Base-by-base conservation (phyloP, 2,888 invertebrate species). In the Gymnocheta viridis region DNA sequence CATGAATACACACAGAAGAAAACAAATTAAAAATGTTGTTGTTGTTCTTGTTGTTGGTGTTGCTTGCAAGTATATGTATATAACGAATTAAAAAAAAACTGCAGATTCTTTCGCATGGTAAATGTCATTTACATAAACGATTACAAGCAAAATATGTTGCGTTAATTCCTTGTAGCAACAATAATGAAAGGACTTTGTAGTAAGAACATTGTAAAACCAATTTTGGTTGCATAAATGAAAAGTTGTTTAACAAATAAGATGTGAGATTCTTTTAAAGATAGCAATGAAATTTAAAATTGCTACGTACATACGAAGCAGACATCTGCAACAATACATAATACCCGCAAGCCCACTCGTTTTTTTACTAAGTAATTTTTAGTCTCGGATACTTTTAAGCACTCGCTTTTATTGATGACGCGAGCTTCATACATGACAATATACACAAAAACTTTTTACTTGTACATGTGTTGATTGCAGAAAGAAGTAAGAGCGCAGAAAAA, bases 51-150 rank as follows among this genome's bases (percentile, higher is more conserved):
- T 56, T 27, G 22, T 72, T 32, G 58, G 44, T 58, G 12, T 56
- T 27, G 22, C 58, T 22, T 12, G 19, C 22, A 12, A 27, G 9
- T 38, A 3, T 35, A 22, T 58, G 4, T 35, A 22, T 58, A 35
- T 35, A 19, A 58, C 19, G n/a, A 58, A 19, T 19, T 35, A 69
- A 54, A n/a, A 6, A 10, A 44, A 64, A 47, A 44, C 2, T 70
- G 6, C 7, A 44, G 29, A 56, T 32, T 58, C 27, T 58, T 47
- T 47, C n/a, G 32, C 29, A 56, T 14, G 41, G 29, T 41, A 69
- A 27, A 70, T 41, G 29, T 41, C 70, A 58, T 58, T 58, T 72
- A 58, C 58, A 44, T 58, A 58, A 72, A 58, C 32, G 56, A 56
- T 70, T 44, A 29, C 22, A 72, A 44, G 41, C 27, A 17, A 54